These are phyloP conservation scores for Scaptomyza parva DNA, from an alignment of 2,888 invertebrate species.

Conservation along the genomic window DNA sequence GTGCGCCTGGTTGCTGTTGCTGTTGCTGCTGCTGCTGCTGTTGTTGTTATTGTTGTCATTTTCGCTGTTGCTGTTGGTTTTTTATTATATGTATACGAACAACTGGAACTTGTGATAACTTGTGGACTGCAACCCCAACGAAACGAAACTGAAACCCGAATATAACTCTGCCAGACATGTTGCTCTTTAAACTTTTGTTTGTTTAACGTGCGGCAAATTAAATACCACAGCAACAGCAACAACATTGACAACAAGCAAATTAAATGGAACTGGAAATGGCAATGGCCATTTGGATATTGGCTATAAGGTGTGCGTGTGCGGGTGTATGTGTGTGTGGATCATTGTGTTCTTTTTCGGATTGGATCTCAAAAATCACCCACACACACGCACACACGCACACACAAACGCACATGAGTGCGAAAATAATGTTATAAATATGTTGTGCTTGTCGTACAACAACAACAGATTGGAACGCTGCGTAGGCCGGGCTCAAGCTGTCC, in stretches of 20 bases:
- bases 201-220: constrained; percentile 78
- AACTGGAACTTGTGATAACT: constrained; percentile 31
- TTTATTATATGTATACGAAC: constrained; percentile 17
- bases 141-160: constrained; percentile 52
- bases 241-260: constrained; percentile 62
- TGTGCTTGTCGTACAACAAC: constrained; percentile 52
- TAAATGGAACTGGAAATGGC: constrained; percentile 53
- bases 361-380: constrained; percentile 40
- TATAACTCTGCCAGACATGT: constrained; percentile 51
- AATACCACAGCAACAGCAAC: constrained; percentile 41
- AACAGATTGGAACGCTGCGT: constrained; percentile 56
- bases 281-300: constrained; percentile 8
- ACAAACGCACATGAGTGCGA: constrained; percentile 53
- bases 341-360: constrained; percentile 4
- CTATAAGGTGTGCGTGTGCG: not conserved
- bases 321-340: not conserved
- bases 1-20: constrained; percentile 68
- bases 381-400: constrained; percentile 16
- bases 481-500: constrained; percentile 47
- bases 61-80: constrained; percentile 13
- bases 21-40: constrained; percentile 18
- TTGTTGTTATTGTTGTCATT: constrained; percentile 9
- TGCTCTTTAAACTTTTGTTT: constrained; percentile 69
- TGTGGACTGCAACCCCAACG: constrained; percentile 48
- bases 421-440: constrained; percentile 76